A percentile compares a stretch with the other conserved stretches of the same genome.
Evolutionary conservation across 2,888 invertebrate species (phyloP).

Genomic region (Dimorphilus gyrociliatus): DNA sequence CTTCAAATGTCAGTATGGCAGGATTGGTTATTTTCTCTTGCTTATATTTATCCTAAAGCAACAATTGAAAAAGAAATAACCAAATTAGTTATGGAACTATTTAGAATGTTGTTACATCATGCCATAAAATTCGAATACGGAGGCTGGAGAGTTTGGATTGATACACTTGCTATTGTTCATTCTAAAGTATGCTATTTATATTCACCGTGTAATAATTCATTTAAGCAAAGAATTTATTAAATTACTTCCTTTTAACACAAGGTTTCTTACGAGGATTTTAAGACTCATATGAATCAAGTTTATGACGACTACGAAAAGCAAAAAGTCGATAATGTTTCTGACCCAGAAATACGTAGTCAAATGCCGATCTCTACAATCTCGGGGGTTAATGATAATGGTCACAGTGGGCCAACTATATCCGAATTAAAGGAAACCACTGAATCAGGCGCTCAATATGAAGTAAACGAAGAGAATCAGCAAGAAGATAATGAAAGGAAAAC

Average conservation of each 20-base stretch:
- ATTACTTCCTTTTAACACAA: slow-evolving; percentile 30
- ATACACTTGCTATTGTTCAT: slow-evolving; percentile 95
- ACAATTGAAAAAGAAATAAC: slow-evolving; percentile 88
- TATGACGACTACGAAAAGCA: slow-evolving; percentile 60
- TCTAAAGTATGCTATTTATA: slow-evolving; percentile 56
- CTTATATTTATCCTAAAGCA: slow-evolving; percentile 89
- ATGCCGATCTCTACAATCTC: slow-evolving; percentile 89
- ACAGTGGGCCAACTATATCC: no score
- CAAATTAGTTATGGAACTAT: slow-evolving; percentile 92
- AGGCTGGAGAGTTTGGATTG: slow-evolving; percentile 99
- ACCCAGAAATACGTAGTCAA: slow-evolving; percentile 77
- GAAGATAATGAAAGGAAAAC: slow-evolving; percentile 9
- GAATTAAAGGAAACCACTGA: slow-evolving; percentile 16
- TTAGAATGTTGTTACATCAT: slow-evolving; percentile 91
- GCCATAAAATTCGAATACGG: slow-evolving; percentile 98
- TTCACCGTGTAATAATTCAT: neutral
- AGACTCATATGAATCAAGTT: slow-evolving; percentile 90
- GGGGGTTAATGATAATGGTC: slow-evolving; percentile 42
- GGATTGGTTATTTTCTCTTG: slow-evolving; percentile 88
- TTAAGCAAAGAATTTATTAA: slow-evolving; percentile 2
- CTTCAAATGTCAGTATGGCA: slow-evolving; percentile 99
- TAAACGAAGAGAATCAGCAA: slow-evolving; percentile 7
- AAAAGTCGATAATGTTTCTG: slow-evolving; percentile 81
- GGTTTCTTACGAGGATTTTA: slow-evolving; percentile 96
- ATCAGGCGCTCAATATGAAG: slow-evolving; percentile 5